Evolutionary conservation across 1,140 invertebrate species (phyloP).

Genomic region (Rhyzopertha dominica): DNA sequence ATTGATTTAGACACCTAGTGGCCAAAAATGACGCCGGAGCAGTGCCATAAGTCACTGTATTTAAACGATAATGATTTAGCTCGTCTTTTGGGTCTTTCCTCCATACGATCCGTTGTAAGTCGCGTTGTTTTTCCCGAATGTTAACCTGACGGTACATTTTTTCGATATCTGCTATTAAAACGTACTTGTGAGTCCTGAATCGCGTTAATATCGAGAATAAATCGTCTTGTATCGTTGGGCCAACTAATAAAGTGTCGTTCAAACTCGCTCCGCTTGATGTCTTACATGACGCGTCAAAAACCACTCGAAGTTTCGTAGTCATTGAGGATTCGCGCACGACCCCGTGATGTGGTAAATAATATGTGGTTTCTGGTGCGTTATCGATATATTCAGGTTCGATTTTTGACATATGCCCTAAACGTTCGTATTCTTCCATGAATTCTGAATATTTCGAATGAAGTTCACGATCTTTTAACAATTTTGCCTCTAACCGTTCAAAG

Average conservation of each 20-base stretch:
- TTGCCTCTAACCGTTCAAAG: conserved; percentile 12
- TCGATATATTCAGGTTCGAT: background rate
- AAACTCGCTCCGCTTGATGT: conserved; percentile 26
- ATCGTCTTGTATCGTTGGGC: conserved; percentile 27
- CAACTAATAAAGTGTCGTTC: conserved; percentile 26
- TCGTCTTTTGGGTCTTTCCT: conserved; percentile 16
- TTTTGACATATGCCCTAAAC: conserved; percentile 22
- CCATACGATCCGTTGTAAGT: conserved; percentile 42
- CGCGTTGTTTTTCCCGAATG: conserved; percentile 27
- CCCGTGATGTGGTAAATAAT: conserved; percentile 47
- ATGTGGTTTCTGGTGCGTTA: conserved; percentile 3
- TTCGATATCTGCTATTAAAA: conserved; percentile 43
- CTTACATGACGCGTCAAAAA: conserved; percentile 40
- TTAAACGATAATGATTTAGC: conserved; percentile 27
- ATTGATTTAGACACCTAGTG: too few relatives aligned
- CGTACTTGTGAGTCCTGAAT: conserved; percentile 39
- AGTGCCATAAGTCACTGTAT: too few relatives aligned
- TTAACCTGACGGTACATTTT: conserved; percentile 44
- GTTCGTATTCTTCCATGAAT: conserved; percentile 28
- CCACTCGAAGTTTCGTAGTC: conserved; percentile 38
- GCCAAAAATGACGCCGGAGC: too few relatives aligned
- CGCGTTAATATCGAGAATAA: conserved; percentile 39
- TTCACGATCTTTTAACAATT: conserved; percentile 13
- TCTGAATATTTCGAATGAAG: conserved; percentile 25
- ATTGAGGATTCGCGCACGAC: conserved; percentile 37